Base-by-base conservation (phyloP, 2,888 invertebrate genomes). In the Drosophila nr. fundita region DNA sequence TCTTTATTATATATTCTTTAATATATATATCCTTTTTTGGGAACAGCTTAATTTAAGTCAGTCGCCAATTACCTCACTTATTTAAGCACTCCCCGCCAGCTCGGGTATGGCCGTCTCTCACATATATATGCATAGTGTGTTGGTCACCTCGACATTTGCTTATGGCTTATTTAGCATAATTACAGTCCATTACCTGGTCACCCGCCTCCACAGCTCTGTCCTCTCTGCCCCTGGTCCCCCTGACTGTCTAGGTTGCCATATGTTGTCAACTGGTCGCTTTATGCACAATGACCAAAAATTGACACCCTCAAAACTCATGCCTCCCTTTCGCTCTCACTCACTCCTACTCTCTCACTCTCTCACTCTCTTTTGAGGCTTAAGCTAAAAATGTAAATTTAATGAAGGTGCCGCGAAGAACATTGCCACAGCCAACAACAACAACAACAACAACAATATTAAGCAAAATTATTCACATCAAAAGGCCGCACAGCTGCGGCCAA, bases 161-260 rank as follows among this genome's bases (percentile, higher is more conserved):
- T 80, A 84, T 81, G 87, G 80, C 87, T 83, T 86, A 83, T 83
- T 86, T 86, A 86, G 87, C 85, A 86, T 86, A 86, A 86, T 86
- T 86, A 83, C 80, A 83, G 83, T 85, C 85, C 85, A 86, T 86
- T 86, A 86, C 78, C 83, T 85, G 83, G 87, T 82, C 87, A 85
- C 84, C 87, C 79, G 79, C 67, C 63, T 64, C 68, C 49, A 48
- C 45, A 32, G 48, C 13, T 45, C 15, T 4, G 10, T 42, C 4
- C 34, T 24, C 38, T 38, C 29, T 42, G 57, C 38, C 52, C 29
- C 24, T 24, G 13, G 50, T 60, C 52, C 57, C 32, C 53, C 2
- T 27, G 48, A 48, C 58, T 11, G 67, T 45, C 69, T 54, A 54
- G 78, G 72, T 59, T 81, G 83, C 85, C 85, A 85, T 87, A 85